Base-by-base conservation (phyloP, 30 jellyfish, hydroid and myxozoan species). In the Pelagia noctiluca region DNA sequence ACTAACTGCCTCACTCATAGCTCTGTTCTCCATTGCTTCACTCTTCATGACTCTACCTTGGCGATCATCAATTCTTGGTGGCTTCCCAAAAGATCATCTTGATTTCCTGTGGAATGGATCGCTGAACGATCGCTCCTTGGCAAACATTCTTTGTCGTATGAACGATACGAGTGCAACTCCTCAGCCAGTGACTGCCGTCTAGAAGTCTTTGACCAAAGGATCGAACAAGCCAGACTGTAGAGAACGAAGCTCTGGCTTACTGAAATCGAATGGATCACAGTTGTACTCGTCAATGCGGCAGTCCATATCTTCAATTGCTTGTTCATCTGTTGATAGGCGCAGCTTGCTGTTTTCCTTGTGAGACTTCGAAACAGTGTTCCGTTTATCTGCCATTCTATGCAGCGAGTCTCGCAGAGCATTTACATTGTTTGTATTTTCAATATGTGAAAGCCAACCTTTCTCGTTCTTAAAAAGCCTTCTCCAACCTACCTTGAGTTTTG, bases 171-270 rank as follows among this genome's bases (percentile, higher is more conserved):
- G 25, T 8, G 37, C 42, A 23, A 29, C 80, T 29, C 57, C 78
- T 25, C 88, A 65, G 24, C 57, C 88, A 30, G 35, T 3, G 67
- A 23, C 25, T 52, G 88, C 88, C 66, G 78, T 76, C 38, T 76
- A 26, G 67, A 52, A 52, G 66, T 52, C 88, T 52, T 76, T 2
- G 72, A 76, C 88, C 63, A 76, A 34, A 28, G 28, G 18, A 26
- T 13, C 65, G 35, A 70, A 2, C 82, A 70, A 28, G 75, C 82
- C 66, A 30, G 82, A 70, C 75, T 37, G 82, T 2, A 70, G 65
- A 37, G 82, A 7, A 8, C 68, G 2, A 19, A 70, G 82, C 75
- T 30, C 75, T 30, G 75, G 30, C 25, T 70, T 70, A 28, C 75
- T 2, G 25, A 70, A 34, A 34, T 70, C 82, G 53, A 70, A 70